Evolutionary conservation across 2,888 invertebrate species (phyloP).

Genomic region (Cephus nigrinus): DNA sequence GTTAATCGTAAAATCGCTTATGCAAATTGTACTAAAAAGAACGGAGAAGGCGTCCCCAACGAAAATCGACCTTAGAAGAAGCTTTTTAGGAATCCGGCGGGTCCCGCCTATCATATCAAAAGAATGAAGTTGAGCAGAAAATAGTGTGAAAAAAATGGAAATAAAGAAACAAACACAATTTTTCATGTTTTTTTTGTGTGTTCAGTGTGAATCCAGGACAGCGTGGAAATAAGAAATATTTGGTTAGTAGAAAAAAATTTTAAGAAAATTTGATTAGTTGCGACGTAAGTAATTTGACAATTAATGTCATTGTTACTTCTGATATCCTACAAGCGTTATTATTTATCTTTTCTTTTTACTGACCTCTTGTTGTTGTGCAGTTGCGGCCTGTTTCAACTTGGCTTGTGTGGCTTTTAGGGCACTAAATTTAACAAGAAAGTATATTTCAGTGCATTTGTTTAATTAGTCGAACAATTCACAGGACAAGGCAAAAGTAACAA

Average conservation of each 20-base stretch:
- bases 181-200: not conserved
- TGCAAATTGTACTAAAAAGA: slow-evolving; percentile 63
- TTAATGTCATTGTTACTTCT: too few relatives aligned
- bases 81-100: slow-evolving; percentile 94
- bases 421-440: slow-evolving; percentile 69
- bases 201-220: slow-evolving; percentile 27
- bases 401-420: slow-evolving; percentile 91
- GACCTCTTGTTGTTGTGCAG: slow-evolving; percentile 85
- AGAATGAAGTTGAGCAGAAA: too few relatives aligned
- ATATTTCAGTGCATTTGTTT: not conserved
- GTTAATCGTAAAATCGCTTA: slow-evolving; percentile 27
- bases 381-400: slow-evolving; percentile 78
- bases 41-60: slow-evolving; percentile 58
- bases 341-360: slow-evolving; percentile 31
- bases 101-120: slow-evolving; percentile 77
- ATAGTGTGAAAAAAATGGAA: too few relatives aligned
- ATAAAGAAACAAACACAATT: too few relatives aligned
- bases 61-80: slow-evolving; percentile 80
- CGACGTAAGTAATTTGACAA: not conserved
- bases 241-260: not conserved
- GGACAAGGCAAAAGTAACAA: not conserved
- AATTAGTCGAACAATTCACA: not conserved
- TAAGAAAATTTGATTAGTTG: slow-evolving; percentile 30
- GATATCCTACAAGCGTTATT: not conserved
- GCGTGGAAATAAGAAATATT: slow-evolving; percentile 36